Base-by-base conservation (phyloP, 1,140 invertebrate species). In the Hestina assimilis region DNA sequence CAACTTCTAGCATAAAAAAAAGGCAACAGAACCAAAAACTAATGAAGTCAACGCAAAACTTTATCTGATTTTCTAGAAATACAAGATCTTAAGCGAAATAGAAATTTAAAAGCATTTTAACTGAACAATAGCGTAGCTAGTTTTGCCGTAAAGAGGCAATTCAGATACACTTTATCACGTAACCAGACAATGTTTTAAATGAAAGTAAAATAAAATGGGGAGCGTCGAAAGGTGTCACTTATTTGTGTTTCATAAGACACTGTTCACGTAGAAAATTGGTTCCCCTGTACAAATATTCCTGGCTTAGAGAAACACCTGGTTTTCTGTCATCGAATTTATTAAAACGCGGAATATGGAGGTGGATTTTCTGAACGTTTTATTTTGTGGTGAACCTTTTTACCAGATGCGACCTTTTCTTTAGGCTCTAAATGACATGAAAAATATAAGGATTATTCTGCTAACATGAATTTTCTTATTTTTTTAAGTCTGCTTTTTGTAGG, bases 271-370 rank as follows among this genome's bases (percentile, higher is more conserved):
- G 42, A 29, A 60, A 55, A 60, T 60, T 55, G 43, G 43, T 54
- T 60, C 15, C 14, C 12, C 17, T 14, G 9, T 42, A 43, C 45
- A 54, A 52, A 54, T 48, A 54, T 54, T 47, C 40, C 23, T 14
- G 43, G 43, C 21, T 48, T 46, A 41, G 33, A 28, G 15, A 38
- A 46, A 45, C 58, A 60, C 58, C 58, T 60, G 58, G 6, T 40
- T 29, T 50, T 7, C n/a, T 54, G 50, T 60, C 58, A 60, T 60
- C 38, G 43, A 60, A 60, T 60, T 57, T 50, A 50, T 60, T 60
- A 60, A 60, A 47, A 56, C 26, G 20, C 33, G 15, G 33, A 38
- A 38, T 38, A 38, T 38, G 33, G 33, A 17, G 15, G 33, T 7
- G 15, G 33, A 38, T 38, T 38, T 47, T 47, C 29, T 33, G 5